Conservation (phyloP, 2,888 invertebrate genomes). For the Stramonita haemastoma region DNA sequence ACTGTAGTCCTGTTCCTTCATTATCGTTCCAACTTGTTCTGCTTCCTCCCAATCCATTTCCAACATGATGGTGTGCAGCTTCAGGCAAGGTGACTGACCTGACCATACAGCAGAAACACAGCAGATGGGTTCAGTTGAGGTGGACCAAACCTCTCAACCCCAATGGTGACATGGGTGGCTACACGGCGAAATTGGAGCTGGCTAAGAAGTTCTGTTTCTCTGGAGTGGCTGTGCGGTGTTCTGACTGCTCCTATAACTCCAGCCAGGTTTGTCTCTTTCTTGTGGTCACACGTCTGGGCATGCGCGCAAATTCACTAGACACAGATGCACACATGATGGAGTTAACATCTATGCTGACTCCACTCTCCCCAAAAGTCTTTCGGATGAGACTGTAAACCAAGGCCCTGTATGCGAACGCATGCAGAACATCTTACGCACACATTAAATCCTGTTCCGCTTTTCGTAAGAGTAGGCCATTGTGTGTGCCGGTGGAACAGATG, state of each 20-base stretch:
- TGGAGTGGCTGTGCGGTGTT: conserved; percentile 15
- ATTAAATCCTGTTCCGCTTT: no score
- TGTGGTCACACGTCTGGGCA: neutral
- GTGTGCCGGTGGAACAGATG: no score
- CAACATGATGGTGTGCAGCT: neutral
- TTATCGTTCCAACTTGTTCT: no score
- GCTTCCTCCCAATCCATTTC: no score
- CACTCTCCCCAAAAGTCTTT: no score
- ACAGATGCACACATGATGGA: neutral
- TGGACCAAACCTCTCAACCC: neutral
- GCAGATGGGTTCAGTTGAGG: neutral
- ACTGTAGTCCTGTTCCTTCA: no score
- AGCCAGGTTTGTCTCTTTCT: neutral
- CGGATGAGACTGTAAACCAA: no score
- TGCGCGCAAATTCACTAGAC: neutral
- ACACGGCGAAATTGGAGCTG: neutral
- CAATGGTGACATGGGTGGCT: conserved; percentile 26
- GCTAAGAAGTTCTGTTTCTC: neutral
- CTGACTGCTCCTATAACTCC: conserved; percentile 24
- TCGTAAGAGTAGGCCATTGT: no score
- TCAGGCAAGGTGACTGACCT: neutral
- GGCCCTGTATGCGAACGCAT: no score
- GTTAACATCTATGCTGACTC: no score
- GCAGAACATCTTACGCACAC: no score
- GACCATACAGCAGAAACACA: neutral